phyloP scores from a whole-genome alignment of 2,888 invertebrate genomes.

The Tyria jacobaeae region DNA sequence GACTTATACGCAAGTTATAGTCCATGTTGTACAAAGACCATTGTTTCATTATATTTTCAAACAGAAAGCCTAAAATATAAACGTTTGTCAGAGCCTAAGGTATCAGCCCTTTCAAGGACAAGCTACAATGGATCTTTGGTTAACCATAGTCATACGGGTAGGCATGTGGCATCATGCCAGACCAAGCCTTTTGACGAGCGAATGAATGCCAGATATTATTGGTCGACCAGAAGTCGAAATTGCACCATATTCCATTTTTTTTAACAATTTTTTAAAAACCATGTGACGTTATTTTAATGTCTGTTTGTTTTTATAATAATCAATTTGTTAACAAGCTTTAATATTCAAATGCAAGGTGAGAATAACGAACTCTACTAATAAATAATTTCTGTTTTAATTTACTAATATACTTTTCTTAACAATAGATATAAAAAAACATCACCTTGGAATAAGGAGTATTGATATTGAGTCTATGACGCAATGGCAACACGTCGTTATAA shows the following conservation, averaged over 20 bases:
- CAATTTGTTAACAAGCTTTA: background rate
- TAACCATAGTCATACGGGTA: background rate
- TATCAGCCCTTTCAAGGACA: constrained; percentile 1
- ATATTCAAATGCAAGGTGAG: background rate
- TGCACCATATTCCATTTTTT: no score
- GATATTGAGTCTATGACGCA: no score
- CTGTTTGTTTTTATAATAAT: background rate
- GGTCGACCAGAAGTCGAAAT: no score
- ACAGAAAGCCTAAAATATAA: background rate
- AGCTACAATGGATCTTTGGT: background rate
- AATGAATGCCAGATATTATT: no score
- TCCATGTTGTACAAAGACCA: no score
- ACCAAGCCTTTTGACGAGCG: background rate
- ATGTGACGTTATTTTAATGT: background rate
- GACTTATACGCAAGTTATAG: no score
- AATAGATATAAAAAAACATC: no score
- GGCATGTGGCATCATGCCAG: constrained; percentile 2
- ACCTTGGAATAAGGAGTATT: no score
- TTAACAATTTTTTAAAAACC: no score
- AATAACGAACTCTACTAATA: background rate
- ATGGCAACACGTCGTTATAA: no score
- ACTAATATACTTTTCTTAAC: no score
- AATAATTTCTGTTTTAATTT: background rate
- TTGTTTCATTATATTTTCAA: no score
- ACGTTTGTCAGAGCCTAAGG: background rate